Evolutionary conservation across 2,888 invertebrate species (phyloP).

Genomic region (Embidobia sp.): DNA sequence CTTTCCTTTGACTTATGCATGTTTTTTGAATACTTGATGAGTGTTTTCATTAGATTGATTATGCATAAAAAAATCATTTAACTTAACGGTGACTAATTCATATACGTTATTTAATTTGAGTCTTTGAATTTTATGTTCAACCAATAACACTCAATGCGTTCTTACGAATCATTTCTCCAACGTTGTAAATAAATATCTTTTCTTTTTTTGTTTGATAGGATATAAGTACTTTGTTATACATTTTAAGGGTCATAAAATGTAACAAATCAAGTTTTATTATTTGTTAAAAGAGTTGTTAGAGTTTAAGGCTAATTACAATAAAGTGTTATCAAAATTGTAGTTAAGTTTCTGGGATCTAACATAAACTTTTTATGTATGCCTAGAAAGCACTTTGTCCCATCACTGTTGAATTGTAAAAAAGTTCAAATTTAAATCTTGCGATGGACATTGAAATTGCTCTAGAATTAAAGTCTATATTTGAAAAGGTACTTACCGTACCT

Average conservation of each 20-base stretch:
- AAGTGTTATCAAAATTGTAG: constrained; percentile 60
- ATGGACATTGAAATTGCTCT: constrained; percentile 25
- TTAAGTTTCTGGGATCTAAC: constrained; percentile 47
- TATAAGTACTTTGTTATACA: constrained; percentile 58
- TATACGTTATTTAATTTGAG: background rate
- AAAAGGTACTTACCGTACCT: constrained; percentile 22
- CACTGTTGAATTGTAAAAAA: constrained; percentile 45
- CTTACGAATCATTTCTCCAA: constrained; percentile 14
- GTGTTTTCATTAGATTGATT: constrained; percentile 22
- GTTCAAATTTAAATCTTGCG: constrained; percentile 30
- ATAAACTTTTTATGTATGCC: constrained; percentile 46
- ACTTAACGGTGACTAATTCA: background rate
- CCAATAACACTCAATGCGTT: constrained; percentile 12
- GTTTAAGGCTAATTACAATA: constrained; percentile 54
- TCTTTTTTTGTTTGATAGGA: constrained; percentile 38
- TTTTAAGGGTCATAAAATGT: constrained; percentile 52
- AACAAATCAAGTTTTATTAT: constrained; percentile 57
- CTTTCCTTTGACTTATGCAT: constrained; percentile 17
- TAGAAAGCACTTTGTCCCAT: constrained; percentile 39
- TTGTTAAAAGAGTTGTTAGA: constrained; percentile 60
- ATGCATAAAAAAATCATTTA: background rate
- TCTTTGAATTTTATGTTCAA: constrained; percentile 9
- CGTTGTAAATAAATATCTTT: constrained; percentile 23
- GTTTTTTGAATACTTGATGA: constrained; percentile 1
- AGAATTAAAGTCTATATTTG: constrained; percentile 16